Evolutionary conservation across 2,888 invertebrate genomes (phyloP).

Genomic region (Drosophila atripex): DNA sequence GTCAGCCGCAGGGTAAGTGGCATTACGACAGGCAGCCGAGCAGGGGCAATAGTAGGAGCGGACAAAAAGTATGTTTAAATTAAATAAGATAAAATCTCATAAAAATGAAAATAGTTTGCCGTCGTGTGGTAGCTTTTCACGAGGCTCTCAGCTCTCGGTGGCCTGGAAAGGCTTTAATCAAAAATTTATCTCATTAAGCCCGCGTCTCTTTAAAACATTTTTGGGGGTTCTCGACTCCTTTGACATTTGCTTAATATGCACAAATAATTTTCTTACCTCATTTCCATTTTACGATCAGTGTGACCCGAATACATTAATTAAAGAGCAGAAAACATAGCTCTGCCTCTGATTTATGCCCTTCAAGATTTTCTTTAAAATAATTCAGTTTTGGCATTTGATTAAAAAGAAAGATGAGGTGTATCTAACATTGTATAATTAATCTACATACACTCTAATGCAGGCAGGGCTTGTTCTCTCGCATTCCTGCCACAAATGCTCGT

Average conservation of each 20-base stretch:
- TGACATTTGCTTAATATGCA: conserved; percentile 38
- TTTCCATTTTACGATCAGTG: conserved; percentile 1
- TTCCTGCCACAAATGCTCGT: conserved; percentile 19
- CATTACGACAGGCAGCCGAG: background rate
- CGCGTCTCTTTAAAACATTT: conserved; percentile 16
- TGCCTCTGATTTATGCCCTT: conserved; percentile 8
- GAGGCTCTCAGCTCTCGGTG: background rate
- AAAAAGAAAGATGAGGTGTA: conserved; percentile 4
- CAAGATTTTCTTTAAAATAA: conserved; percentile 11
- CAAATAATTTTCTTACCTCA: conserved; percentile 35
- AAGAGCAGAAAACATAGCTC: conserved; percentile 17
- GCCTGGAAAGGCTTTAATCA: conserved; percentile 35
- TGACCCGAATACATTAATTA: background rate
- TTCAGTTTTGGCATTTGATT: conserved; percentile 18
- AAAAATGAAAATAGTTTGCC: conserved; percentile 63
- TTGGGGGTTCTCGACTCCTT: conserved; percentile 7
- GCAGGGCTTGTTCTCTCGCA: background rate
- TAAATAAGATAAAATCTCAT: conserved; percentile 75
- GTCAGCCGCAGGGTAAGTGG: conserved; percentile 38
- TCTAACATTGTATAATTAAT: background rate
- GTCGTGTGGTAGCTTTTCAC: conserved; percentile 23
- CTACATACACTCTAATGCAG: background rate
- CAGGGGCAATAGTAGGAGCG: background rate
- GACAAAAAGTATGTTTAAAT: conserved; percentile 72
- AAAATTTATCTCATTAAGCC: conserved; percentile 51